Evolutionary conservation across 2,888 invertebrate genomes (phyloP).

Genomic region (Brachypterus glaber): DNA sequence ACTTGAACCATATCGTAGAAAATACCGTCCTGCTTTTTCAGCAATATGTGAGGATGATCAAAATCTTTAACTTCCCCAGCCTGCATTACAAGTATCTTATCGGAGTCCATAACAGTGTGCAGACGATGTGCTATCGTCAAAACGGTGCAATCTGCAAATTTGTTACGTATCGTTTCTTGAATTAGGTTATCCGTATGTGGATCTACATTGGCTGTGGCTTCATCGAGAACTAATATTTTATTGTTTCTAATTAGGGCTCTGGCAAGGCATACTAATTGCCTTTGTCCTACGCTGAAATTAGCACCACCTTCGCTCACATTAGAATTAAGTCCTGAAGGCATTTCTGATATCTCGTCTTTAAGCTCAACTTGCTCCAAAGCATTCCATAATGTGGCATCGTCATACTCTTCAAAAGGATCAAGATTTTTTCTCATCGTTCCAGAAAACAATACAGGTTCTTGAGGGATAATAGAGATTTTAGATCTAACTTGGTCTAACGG

Average conservation of each 20-base stretch:
- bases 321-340: conserved; percentile 43
- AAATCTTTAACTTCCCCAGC: conserved; percentile 67
- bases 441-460: conserved; percentile 79
- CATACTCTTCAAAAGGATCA: conserved; percentile 32
- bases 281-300: conserved; percentile 44
- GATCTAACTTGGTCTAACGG: conserved; percentile 68
- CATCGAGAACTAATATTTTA: conserved; percentile 45
- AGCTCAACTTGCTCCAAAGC: conserved; percentile 37
- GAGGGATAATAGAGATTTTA: conserved; percentile 75
- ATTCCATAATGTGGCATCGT: conserved; percentile 29
- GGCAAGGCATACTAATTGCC: conserved; percentile 59
- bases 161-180: conserved; percentile 64
- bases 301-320: conserved; percentile 52
- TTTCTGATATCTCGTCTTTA: conserved; percentile 47
- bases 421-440: conserved; percentile 45
- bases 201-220: conserved; percentile 80
- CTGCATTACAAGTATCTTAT: conserved; percentile 76
- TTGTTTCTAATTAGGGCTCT: conserved; percentile 48
- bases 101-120: conserved; percentile 81
- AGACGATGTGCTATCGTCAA: conserved; percentile 79
- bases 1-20: conserved; percentile 56
- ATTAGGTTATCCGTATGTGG: conserved; percentile 70
- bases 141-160: conserved; percentile 71
- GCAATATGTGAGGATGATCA: conserved; percentile 62
- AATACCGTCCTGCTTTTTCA: conserved; percentile 51